These are phyloP conservation scores for Acipenser ruthenus DNA, from an alignment of 2,797 vertebrate species.

Conservation along the genomic window DNA sequence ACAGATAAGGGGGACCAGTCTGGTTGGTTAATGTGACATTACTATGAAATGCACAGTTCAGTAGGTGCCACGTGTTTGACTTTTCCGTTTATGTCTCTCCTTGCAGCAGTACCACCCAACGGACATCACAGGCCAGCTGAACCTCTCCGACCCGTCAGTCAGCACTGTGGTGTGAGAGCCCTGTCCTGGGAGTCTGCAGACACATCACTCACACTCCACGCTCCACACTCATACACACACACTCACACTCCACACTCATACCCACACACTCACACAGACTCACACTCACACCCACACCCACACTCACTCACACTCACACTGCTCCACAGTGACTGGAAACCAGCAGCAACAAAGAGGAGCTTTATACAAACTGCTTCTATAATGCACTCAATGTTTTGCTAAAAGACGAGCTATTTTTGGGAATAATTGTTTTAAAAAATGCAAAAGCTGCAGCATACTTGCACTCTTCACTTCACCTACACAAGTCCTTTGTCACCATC, in stretches of 20 bases:
- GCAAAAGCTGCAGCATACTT: neutral
- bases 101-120: conserved; percentile 97
- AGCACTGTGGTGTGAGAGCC: conserved; percentile 91
- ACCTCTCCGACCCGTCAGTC: conserved; percentile 98
- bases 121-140: conserved; percentile 97
- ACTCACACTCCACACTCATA: conserved; percentile 9
- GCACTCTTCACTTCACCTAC: neutral
- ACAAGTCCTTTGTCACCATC: neutral
- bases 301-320: conserved; percentile 6
- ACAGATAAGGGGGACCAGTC: no score
- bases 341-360: conserved; percentile 14
- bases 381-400: no score
- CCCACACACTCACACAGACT: conserved; percentile 14
- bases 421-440: no score
- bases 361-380: no score
- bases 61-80: conserved; percentile 1
- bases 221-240: neutral
- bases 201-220: conserved; percentile 44
- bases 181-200: conserved; percentile 29
- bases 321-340: no score
- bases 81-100: conserved; percentile 32
- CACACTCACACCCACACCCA: conserved; percentile 7
- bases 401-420: no score
- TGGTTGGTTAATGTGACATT: no score
- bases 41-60: no score